These are phyloP conservation scores for Scaptomyza parva DNA, from an alignment of 2,888 invertebrate genomes.

Conservation along the genomic window DNA sequence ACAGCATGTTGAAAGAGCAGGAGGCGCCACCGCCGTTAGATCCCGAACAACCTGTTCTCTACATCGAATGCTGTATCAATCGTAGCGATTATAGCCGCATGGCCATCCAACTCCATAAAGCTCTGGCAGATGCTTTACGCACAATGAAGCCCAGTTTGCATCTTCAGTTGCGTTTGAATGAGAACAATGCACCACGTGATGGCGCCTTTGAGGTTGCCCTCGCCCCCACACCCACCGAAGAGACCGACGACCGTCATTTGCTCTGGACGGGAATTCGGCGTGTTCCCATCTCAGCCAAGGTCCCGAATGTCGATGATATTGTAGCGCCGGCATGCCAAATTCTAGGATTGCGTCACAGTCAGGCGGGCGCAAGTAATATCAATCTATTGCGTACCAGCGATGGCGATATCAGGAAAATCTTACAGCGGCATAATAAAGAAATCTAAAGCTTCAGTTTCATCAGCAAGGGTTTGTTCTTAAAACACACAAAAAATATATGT, in stretches of 20 bases:
- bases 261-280: conserved; percentile 74
- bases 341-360: conserved; percentile 40
- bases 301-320: conserved; percentile 72
- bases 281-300: conserved; percentile 61
- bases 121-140: conserved; percentile 64
- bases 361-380: conserved; percentile 32
- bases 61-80: conserved; percentile 73
- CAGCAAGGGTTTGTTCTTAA: too few relatives aligned
- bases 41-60: conserved; percentile 72
- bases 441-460: conserved; percentile 11
- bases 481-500: too few relatives aligned
- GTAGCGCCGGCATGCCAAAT: conserved; percentile 54
- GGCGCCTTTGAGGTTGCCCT: conserved; percentile 77
- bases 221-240: conserved; percentile 45
- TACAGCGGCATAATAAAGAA: conserved; percentile 32
- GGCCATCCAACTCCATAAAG: conserved; percentile 63
- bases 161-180: conserved; percentile 70
- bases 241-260: conserved; percentile 22
- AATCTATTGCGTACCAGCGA: conserved; percentile 40
- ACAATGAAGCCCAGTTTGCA: conserved; percentile 45
- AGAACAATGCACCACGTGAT: conserved; percentile 53
- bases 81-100: conserved; percentile 57
- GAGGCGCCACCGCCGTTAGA: conserved; percentile 34
- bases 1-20: background rate
- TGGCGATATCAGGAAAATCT: conserved; percentile 32